A percentile compares a stretch with the other conserved stretches of the same genome.
Evolutionary conservation across 2,113 vertebrate species (phyloP).

Genomic region (Dicrurus megarhynchus): DNA sequence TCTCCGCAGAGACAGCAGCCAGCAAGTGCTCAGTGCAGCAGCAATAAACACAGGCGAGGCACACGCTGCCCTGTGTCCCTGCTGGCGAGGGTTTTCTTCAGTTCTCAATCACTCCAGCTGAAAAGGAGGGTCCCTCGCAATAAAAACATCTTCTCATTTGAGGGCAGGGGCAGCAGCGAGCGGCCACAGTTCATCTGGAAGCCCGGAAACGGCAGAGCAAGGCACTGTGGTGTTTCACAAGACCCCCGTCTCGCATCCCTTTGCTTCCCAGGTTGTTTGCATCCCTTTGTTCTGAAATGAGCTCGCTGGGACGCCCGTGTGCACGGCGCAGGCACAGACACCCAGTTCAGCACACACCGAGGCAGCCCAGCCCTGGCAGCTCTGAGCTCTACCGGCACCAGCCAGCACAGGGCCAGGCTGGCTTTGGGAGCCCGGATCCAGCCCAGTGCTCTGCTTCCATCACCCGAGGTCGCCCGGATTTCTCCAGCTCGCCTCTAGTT

Average conservation of each 20-base stretch:
- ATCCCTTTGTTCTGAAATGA: not conserved
- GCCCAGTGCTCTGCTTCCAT: not conserved
- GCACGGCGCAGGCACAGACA: not conserved
- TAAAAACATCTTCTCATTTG: not conserved
- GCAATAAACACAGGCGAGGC: not conserved
- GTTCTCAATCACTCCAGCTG: not conserved
- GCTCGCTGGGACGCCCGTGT: not conserved
- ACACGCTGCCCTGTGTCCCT: not conserved
- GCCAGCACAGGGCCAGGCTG: not conserved
- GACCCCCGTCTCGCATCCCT: not conserved
- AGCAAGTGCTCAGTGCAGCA: not conserved
- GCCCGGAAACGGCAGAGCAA: not conserved
- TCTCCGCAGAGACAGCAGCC: not conserved
- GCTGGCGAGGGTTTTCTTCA: not conserved
- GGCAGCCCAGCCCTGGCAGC: not conserved
- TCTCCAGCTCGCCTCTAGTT: not conserved
- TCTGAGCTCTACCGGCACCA: not conserved
- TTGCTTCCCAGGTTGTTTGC: not conserved
- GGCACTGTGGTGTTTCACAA: not conserved
- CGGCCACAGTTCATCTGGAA: not conserved
- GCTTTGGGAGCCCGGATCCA: not conserved
- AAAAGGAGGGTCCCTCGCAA: not conserved
- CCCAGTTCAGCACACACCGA: not conserved
- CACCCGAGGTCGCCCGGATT: not conserved
- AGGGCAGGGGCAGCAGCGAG: not conserved